Base-by-base conservation (phyloP, 2,888 invertebrate genomes). In the Pantelozetes paolii region DNA sequence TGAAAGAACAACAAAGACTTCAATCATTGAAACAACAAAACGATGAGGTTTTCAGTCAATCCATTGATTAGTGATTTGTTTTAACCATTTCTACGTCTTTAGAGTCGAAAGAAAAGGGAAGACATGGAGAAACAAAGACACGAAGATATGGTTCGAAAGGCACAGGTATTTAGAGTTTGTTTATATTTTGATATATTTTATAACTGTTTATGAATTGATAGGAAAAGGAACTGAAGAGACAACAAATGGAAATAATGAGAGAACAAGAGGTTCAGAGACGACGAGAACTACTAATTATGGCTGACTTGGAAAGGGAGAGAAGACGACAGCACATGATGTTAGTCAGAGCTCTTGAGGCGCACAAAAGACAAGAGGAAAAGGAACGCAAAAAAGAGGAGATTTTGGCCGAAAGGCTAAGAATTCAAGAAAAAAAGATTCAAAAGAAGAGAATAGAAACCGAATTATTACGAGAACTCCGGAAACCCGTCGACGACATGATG, bases 401-500 rank as follows among this genome's bases (percentile, higher is more conserved):
- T 79, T 86, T 91, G 78, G 89, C 91, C 20, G 89, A 89, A 74
- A 90, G 91, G 78, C 78, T 79, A 62, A 76, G 81, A 28, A 79
- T 79, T 32, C 80, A 78, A 77, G 94, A 95, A 82, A 90, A 90
- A 81, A 89, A 91, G 80, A 84, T 92, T 11, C 71, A 72, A 23
- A 75, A 89, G 79, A 83, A 88, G 76, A 84, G 86, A 77, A 82
- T 87, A 71, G 89, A 89, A 81, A 82, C 89, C 81, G 89, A 83
- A 85, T 86, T 86, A 81, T 88, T 83, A 80, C 87, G 85, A 84
- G 90, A 85, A 86, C 87, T 87, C 84, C 88, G 93, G 80, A 91
- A 93, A 82, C 94, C 95, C 0, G 89, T 91, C 79, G 96, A 96
- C 83, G 96, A 96, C 82, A 89, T 94, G 80, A 90, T 93, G 78